Base-by-base conservation (phyloP, 2,888 invertebrate genomes). In the Biston stratarius region DNA sequence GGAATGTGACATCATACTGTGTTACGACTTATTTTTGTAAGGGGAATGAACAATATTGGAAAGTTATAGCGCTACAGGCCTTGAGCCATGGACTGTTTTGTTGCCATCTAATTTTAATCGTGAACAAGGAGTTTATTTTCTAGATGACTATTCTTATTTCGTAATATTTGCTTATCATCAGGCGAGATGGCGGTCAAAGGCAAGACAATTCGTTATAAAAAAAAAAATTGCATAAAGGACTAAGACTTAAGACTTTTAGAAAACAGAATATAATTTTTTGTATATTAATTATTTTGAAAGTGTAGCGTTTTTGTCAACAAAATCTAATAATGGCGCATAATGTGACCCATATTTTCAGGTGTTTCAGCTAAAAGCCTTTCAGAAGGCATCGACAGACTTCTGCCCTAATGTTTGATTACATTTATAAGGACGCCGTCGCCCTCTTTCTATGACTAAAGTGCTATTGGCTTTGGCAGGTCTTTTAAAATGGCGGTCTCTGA, bases 381-480 rank as follows among this genome's bases (percentile, higher is more conserved):
- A 56, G 49, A 10, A 44, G 11, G 34, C 62, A 71, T 74, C 64
- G 69, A 63, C 63, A 69, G 73, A 65, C 42, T 65, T 33, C 59
- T 64, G 44, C 67, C 61, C 64, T 67, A 68, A 74, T 74, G 69
- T 72, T 74, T 70, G 67, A 72, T 72, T 70, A 66, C 66, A 74
- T 74, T 72, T 74, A 70, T 48, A 55, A 60, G 55, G 59, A 14
- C n/a, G 49, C 11, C 24, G 55, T 59, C 57, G 47, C 14, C 61
- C 57, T 24, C 10, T 65, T 60, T 49, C 36, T 49, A 15, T 45
- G 52, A 15, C 24, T 14, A 33, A 61, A 64, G 34, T 59, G 57
- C 7, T 47, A 66, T 66, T 61, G 61, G 5, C 52, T 58, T 47
- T 57, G 57, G n/a, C 61, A 61, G 60, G 49, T 49, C 55, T 60